phyloP scores from a whole-genome alignment of 1,140 invertebrate genomes.

The Drosophila obscura region DNA sequence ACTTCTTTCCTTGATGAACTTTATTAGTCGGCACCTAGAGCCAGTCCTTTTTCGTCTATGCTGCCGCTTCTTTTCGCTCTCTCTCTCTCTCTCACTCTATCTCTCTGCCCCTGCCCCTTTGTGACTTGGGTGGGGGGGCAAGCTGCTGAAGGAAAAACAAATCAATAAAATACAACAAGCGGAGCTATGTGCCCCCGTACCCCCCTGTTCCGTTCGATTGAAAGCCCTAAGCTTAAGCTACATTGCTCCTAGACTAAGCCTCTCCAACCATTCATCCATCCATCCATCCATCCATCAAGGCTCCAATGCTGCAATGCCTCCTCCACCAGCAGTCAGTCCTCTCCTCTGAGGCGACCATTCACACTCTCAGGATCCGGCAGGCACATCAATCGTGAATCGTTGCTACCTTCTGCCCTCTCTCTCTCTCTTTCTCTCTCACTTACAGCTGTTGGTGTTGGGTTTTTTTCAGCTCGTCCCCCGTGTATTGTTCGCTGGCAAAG shows the following conservation, averaged over 20 bases:
- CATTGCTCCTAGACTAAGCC: slow-evolving; percentile 54
- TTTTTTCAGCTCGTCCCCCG: too few species aligned
- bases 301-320: slow-evolving; percentile 20
- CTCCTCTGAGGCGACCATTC: slow-evolving; percentile 2
- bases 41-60: slow-evolving; percentile 24
- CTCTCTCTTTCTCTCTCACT: not conserved
- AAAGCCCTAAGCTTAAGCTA: slow-evolving; percentile 45
- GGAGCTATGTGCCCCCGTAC: slow-evolving; percentile 37
- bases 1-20: slow-evolving; percentile 4
- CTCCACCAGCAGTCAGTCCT: not conserved
- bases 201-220: slow-evolving; percentile 21
- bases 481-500: too few species aligned
- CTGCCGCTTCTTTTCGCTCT: slow-evolving; percentile 9
- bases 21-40: slow-evolving; percentile 33
- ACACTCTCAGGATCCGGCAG: slow-evolving; percentile 32
- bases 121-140: not conserved
- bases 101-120: slow-evolving; percentile 8
- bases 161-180: slow-evolving; percentile 50
- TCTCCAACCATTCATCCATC: slow-evolving; percentile 33
- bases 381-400: slow-evolving; percentile 68
- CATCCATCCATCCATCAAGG: slow-evolving; percentile 56
- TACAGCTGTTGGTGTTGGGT: not conserved
- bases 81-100: slow-evolving; percentile 27
- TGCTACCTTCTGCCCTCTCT: slow-evolving; percentile 3
- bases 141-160: slow-evolving; percentile 27